Base-by-base conservation (phyloP, 1,140 invertebrate genomes). In the Elysia chlorotica region DNA sequence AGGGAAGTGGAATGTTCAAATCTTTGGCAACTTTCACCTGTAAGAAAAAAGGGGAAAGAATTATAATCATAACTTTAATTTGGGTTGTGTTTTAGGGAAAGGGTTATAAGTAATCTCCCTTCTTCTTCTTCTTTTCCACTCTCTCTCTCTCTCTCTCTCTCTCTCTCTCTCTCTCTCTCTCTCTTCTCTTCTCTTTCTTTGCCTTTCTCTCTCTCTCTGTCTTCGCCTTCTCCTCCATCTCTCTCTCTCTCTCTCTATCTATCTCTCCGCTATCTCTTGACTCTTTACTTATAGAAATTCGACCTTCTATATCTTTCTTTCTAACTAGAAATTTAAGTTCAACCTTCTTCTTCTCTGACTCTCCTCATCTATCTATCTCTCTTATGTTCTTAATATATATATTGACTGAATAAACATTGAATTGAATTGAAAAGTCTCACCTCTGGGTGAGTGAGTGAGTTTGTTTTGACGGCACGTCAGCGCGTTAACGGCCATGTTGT, bases 1-100 rank as follows among this genome's bases (percentile, higher is more conserved):
- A 62, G 41, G 69, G 69, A 10, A 71, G 69, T 35, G 61, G 69
- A 33, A 71, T 62, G 36, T 71, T 71, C 23, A 71, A 37, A 48
- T 71, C 69, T 48, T 23, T 30, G 14, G 69, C 69, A 4, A 71
- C 69, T 23, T 71, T 71, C 59, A 71, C 69, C 69, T 71, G 56
- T 36, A 10, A 33, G 10, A 6, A 3, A 54, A 53, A 28, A 25
- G 53, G 28, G 21, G 28, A 28, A 57, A 69, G 28, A 57, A 69
- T 63, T 31, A 31, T 31, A 6, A n/a, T n/a, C n/a, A n/a, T 14
- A 48, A 48, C 10, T 48, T 48, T n/a, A 48, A n/a, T 48, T 48
- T 48, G 10, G n/a, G 41, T 48, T 14, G 41, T 14, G 41, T 10
- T 10, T 48, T 48, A 48, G 41, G n/a, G 41, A 48, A 48, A n/a